Conservation (phyloP, 37 sponge, comb jelly and placozoan species). For the Beroe forskalii region DNA sequence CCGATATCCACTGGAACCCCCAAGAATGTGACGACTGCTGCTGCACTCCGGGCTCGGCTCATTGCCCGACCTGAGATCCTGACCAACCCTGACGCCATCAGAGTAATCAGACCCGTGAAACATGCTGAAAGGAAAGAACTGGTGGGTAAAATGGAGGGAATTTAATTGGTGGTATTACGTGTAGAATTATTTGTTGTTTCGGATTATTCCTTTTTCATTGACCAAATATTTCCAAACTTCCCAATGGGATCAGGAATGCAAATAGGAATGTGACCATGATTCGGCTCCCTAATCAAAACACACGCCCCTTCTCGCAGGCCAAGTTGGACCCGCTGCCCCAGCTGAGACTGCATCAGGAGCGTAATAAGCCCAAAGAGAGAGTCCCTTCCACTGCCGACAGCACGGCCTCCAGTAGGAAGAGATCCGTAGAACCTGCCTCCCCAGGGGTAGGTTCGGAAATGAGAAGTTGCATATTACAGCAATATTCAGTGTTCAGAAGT, state of each 20-base stretch:
- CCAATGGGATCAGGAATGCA: too few relatives aligned
- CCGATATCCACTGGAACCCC: background rate
- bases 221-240: too few relatives aligned
- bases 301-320: too few relatives aligned
- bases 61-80: slow-evolving; percentile 73
- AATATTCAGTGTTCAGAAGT: too few relatives aligned
- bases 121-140: slow-evolving; percentile 62
- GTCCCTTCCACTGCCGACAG: slow-evolving; percentile 26
- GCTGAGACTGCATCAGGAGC: slow-evolving; percentile 11
- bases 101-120: slow-evolving; percentile 49
- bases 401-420: background rate
- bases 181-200: too few relatives aligned
- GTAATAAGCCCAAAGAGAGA: slow-evolving; percentile 44
- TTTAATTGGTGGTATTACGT: background rate
- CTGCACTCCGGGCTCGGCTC: slow-evolving; percentile 73
- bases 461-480: too few relatives aligned
- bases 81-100: slow-evolving; percentile 59
- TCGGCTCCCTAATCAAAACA: too few relatives aligned
- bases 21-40: slow-evolving; percentile 39
- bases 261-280: too few relatives aligned
- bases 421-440: background rate
- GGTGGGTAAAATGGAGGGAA: slow-evolving; percentile 10
- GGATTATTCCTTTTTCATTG: too few relatives aligned
- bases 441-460: background rate
- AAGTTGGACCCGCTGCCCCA: slow-evolving; percentile 38